Evolutionary conservation across 2,888 invertebrate species (phyloP), one percentile per base, ranked within the genome.

Genomic region (Leptopilina drosophilae): DNA sequence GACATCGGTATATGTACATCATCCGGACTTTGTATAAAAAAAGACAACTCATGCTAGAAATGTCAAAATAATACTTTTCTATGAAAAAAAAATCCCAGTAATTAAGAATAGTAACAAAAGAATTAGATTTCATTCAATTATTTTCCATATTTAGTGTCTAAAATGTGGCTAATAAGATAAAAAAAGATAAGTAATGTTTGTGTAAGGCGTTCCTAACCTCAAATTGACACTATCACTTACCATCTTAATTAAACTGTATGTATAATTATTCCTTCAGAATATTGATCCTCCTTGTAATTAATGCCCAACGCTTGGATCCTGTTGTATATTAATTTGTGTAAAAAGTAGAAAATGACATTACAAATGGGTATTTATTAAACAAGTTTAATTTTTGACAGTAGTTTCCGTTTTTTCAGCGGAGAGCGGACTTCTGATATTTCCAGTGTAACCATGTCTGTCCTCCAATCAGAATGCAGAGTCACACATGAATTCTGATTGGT

Each of bases 171-270:
- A 56, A 73, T 73, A 40, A 56, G 0, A 33, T 73, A 14, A 6
- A 40, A 53, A 56, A 73, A 56, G 14, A 33, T 9, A 56, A 53
- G 33, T 56, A 53, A 73, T 40, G 56, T 33, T 73, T 33, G n/a
- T n/a, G 2, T 9, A 73, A 73, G 56, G 56, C 73, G 73, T 73
- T 73, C 73, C 73, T 73, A 73, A 73, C 73, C 73, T 73, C 73
- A 56, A 33, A 33, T 53, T 20, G 56, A 6, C 40, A n/a, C 20
- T 20, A 73, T 59, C 33, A 73, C 73, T 73, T 73, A 73, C 73
- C 73, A 73, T 73, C 33, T 73, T 73, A 53, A 62, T 14, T 26
- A 67, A 12, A 5, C 56, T n/a, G 73, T 9, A 12, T 40, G 33
- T 40, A 56, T 26, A 73, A 53, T 49, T 49, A 12, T 73, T n/a